Percentiles rank a stretch among this genome's conserved stretches.
These are phyloP conservation scores for Drosophila austrosaltans DNA, from an alignment of 2,888 invertebrate species.

Conservation along the genomic window DNA sequence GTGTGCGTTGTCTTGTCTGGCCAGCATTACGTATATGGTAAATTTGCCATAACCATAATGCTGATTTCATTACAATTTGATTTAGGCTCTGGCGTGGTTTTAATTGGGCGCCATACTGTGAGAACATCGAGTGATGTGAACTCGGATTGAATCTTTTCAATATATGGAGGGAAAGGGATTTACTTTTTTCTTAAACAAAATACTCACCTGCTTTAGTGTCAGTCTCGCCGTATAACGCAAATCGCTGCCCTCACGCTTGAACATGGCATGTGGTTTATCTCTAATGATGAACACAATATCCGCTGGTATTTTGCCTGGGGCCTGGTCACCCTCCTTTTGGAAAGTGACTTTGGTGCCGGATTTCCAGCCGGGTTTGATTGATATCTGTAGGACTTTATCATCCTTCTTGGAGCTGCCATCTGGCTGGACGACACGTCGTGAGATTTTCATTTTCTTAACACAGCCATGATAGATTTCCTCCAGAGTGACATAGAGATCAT, in stretches of 20 bases:
- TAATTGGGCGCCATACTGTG: constrained; percentile 78
- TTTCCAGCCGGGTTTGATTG: constrained; percentile 99
- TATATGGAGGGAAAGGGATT: too few relatives aligned
- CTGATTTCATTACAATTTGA: constrained; percentile 77
- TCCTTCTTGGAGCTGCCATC: constrained; percentile 95
- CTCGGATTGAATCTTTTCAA: not conserved
- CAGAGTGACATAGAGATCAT: constrained; percentile 95
- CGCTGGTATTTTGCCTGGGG: constrained; percentile 96
- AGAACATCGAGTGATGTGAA: constrained; percentile 52
- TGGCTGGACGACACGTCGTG: constrained; percentile 92
- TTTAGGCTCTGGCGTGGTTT: constrained; percentile 70
- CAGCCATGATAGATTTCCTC: constrained; percentile 98
- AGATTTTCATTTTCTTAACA: constrained; percentile 99
- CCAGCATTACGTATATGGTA: constrained; percentile 71
- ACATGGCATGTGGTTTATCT: constrained; percentile 95
- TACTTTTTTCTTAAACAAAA: too few relatives aligned
- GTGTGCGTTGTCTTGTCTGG: constrained; percentile 44
- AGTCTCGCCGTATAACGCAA: constrained; percentile 95
- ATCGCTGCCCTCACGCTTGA: constrained; percentile 97
- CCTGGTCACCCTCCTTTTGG: constrained; percentile 98
- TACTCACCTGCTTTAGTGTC: constrained; percentile 91
- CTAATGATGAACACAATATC: constrained; percentile 98
- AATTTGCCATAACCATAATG: constrained; percentile 80
- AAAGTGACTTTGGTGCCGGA: constrained; percentile 99
- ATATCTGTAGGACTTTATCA: constrained; percentile 95